Evolutionary conservation across 2,888 invertebrate genomes (phyloP).

Genomic region (Pogonocherus hispidulus): DNA sequence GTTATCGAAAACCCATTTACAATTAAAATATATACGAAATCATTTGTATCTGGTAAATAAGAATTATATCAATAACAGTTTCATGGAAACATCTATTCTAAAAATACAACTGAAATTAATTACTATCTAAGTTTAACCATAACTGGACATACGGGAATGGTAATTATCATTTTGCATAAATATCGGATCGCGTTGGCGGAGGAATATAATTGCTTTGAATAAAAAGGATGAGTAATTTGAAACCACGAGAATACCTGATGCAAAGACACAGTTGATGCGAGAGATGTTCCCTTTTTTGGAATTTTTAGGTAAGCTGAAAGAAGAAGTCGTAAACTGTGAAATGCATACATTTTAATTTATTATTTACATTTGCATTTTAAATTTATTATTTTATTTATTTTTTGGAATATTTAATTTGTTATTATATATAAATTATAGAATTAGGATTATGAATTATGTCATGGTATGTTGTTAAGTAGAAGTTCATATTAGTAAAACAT

Average conservation of each 20-base stretch:
- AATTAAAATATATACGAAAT: too few relatives aligned
- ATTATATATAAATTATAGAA: too few relatives aligned
- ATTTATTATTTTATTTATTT: too few relatives aligned
- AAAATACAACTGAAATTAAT: constrained; percentile 10
- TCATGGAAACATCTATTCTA: background rate
- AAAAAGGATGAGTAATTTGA: constrained; percentile 24
- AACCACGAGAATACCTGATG: background rate
- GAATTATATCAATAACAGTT: background rate
- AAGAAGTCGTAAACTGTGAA: background rate
- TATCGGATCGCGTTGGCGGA: constrained; percentile 7
- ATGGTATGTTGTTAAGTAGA: too few relatives aligned
- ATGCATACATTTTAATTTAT: too few relatives aligned
- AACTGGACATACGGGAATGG: constrained; percentile 2
- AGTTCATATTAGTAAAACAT: too few relatives aligned
- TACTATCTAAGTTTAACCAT: constrained; percentile 9
- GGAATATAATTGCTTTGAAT: constrained; percentile 13
- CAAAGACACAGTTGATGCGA: background rate
- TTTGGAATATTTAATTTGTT: too few relatives aligned
- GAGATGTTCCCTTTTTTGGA: constrained; percentile 10
- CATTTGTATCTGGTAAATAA: background rate
- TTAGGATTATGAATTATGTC: too few relatives aligned
- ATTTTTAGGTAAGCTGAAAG: background rate
- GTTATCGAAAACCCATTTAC: too few relatives aligned
- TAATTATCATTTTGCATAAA: constrained; percentile 17
- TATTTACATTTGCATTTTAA: too few relatives aligned